Percentiles rank a stretch among this genome's conserved stretches.
Evolutionary conservation across 2,888 invertebrate genomes (phyloP).

Genomic region (Oxystoma pomonae): DNA sequence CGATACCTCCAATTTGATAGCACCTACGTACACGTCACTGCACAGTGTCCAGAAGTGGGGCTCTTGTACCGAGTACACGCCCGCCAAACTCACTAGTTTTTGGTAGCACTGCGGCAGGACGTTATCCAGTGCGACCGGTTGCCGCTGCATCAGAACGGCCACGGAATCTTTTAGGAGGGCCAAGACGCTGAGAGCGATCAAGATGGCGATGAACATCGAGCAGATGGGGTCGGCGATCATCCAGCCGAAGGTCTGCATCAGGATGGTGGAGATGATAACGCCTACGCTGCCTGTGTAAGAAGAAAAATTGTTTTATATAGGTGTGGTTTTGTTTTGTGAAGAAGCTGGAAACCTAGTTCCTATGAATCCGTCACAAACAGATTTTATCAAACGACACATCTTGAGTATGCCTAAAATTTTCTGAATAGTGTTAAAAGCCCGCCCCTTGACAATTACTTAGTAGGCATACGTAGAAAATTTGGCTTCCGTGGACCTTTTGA

Average conservation of each 20-base stretch:
- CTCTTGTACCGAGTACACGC: constrained; percentile 94
- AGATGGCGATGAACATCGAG: constrained; percentile 90
- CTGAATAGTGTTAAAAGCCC: no score
- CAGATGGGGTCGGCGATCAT: constrained; percentile 98
- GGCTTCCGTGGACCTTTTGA: no score
- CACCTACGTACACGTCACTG: constrained; percentile 89
- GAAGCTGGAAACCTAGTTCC: no score
- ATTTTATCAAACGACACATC: no score
- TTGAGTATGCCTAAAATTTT: no score
- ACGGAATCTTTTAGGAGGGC: constrained; percentile 84
- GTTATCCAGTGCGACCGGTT: constrained; percentile 78
- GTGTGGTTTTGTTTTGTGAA: no score
- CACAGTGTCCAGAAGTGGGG: constrained; percentile 99
- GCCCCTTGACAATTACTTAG: no score
- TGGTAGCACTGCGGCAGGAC: constrained; percentile 84
- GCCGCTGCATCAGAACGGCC: constrained; percentile 90
- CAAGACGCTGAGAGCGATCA: constrained; percentile 85
- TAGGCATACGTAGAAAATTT: no score
- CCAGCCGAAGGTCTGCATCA: constrained; percentile 96
- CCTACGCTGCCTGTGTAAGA: constrained; percentile 91
- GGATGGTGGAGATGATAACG: constrained; percentile 88
- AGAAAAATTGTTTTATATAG: no score
- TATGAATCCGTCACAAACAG: no score
- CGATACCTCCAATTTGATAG: constrained; percentile 92
- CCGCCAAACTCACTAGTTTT: constrained; percentile 83